phyloP scores from a whole-genome alignment of 2,113 vertebrate species.

The Castor canadensis region DNA sequence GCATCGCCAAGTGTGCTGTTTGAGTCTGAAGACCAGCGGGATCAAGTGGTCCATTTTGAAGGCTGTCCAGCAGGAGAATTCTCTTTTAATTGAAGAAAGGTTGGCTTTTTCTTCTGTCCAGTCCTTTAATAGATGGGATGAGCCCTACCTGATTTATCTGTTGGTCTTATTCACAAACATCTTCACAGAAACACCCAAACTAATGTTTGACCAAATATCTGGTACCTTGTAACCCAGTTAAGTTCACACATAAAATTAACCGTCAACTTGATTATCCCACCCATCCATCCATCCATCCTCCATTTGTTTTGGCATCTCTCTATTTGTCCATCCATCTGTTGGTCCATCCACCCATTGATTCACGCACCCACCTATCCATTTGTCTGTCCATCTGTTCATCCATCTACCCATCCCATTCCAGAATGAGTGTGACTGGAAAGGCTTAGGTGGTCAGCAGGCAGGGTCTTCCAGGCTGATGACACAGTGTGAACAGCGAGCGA shows the following conservation, averaged over 20 bases:
- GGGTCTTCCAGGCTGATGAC: not conserved
- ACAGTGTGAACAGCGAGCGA: accelerated
- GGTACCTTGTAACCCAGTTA: not conserved
- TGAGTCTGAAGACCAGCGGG: not conserved
- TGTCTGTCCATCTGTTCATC: too few relatives aligned
- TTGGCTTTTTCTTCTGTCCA: not conserved
- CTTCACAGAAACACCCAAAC: not conserved
- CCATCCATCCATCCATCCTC: not conserved
- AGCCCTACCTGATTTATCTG: not conserved
- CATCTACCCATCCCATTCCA: too few relatives aligned
- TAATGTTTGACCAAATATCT: not conserved
- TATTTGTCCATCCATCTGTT: too few relatives aligned
- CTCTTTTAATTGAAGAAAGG: not conserved
- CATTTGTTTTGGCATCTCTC: not conserved
- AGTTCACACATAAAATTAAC: not conserved
- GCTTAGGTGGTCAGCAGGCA: not conserved
- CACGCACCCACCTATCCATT: not conserved
- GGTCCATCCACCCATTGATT: too few relatives aligned
- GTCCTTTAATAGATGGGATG: too few relatives aligned
- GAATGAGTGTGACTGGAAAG: accelerated
- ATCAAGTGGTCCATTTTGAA: not conserved
- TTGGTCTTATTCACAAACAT: not conserved
- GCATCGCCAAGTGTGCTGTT: accelerated
- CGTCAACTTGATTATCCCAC: not conserved
- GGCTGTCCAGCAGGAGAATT: not conserved